Evolutionary conservation across 2,113 vertebrate species (phyloP).

Genomic region (Cyphomyrus plagiostoma): DNA sequence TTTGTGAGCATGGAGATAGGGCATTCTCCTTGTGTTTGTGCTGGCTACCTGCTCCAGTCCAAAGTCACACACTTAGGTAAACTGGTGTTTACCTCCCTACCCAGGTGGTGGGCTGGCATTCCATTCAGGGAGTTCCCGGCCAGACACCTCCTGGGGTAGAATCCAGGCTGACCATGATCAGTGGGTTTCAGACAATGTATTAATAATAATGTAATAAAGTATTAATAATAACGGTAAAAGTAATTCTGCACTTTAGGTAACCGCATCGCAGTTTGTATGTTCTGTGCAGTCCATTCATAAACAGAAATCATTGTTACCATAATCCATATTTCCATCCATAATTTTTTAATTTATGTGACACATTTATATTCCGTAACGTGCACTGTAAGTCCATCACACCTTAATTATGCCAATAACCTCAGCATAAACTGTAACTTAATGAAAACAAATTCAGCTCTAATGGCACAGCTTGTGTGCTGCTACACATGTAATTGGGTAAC

Average conservation of each 20-base stretch:
- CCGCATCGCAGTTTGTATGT: neutral
- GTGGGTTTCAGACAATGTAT: neutral
- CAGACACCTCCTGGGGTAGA: neutral
- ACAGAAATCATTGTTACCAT: neutral
- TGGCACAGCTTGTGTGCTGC: neutral
- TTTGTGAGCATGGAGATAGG: neutral
- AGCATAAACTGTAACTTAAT: neutral
- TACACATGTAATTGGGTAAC: slow-evolving; percentile 6
- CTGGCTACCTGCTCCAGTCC: neutral
- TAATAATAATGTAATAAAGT: neutral
- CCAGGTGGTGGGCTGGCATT: neutral
- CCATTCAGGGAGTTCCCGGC: neutral
- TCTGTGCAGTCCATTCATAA: neutral
- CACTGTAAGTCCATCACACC: neutral
- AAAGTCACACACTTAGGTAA: neutral
- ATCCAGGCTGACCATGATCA: neutral
- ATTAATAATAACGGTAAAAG: neutral
- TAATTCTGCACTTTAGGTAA: neutral
- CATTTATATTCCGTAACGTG: neutral
- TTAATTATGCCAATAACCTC: neutral
- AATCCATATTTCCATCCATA: neutral
- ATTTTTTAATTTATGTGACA: neutral
- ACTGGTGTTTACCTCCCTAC: neutral
- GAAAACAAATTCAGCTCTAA: neutral
- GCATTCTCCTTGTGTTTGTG: neutral